Percentiles rank a stretch among this genome's conserved stretches.
Evolutionary conservation across 2,797 vertebrate species (phyloP).

Genomic region (Babyrousa celebensis): DNA sequence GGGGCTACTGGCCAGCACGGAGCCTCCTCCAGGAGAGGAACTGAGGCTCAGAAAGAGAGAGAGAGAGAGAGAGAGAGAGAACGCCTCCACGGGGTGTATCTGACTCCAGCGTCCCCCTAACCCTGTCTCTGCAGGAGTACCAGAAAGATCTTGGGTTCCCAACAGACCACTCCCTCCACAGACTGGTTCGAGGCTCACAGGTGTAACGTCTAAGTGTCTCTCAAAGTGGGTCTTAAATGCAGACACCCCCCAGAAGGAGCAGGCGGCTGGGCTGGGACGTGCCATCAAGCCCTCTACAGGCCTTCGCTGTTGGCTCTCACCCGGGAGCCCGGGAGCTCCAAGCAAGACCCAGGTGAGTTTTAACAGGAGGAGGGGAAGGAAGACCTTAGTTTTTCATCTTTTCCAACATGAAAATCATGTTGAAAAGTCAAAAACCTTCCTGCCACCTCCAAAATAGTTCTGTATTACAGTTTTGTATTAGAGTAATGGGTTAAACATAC

Average conservation of each 20-base stretch:
- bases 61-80: neutral
- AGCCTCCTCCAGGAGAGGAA: conserved; percentile 16
- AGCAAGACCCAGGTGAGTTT: conserved; percentile 11
- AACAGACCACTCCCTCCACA: neutral
- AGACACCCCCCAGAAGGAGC: neutral
- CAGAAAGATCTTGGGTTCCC: neutral
- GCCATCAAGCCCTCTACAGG: neutral
- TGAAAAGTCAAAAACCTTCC: conserved; percentile 16
- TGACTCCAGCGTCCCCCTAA: neutral
- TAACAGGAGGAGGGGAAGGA: neutral
- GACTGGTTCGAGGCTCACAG: neutral
- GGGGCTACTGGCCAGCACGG: neutral
- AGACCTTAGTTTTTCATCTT: neutral
- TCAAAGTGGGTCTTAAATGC: neutral
- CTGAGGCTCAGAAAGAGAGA: neutral
- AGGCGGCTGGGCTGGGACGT: neutral
- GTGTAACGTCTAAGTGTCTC: neutral
- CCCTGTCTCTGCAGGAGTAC: neutral
- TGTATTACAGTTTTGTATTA: neutral
- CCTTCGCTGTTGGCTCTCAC: neutral
- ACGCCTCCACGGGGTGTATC: neutral
- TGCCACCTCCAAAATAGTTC: neutral
- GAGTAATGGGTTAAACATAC: neutral
- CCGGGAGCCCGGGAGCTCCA: neutral
- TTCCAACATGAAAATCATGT: conserved; percentile 14